Conservation (phyloP, 2,797 vertebrate genomes). For the Yasuhikotakia modesta region DNA sequence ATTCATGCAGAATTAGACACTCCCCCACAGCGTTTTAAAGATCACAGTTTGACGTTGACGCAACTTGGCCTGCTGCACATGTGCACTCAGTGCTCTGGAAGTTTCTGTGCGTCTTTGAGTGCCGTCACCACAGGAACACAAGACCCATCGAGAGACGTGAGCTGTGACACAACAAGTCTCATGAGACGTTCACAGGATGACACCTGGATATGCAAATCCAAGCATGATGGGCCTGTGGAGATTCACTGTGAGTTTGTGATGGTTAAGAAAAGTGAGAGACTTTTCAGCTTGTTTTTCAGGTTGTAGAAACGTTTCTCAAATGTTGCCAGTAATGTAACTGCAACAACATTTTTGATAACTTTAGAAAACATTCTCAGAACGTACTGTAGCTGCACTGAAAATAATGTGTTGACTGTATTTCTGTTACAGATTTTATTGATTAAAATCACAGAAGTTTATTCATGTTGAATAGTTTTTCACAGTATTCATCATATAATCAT, state of each 20-base stretch:
- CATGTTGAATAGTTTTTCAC: conserved; percentile 4
- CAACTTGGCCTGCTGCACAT: not conserved
- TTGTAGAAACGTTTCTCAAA: no score
- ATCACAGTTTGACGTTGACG: conserved; percentile 54
- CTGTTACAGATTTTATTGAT: conserved; percentile 10
- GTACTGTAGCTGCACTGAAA: not conserved
- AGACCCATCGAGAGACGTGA: conserved; percentile 55
- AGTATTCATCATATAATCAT: conserved; percentile 2
- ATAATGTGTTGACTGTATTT: not conserved
- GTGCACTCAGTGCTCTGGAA: not conserved
- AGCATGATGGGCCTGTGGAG: conserved; percentile 18
- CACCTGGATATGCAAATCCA: conserved; percentile 52
- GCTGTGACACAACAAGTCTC: conserved; percentile 56
- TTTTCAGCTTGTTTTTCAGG: no score
- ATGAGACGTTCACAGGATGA: conserved; percentile 24
- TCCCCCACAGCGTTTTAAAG: conserved; percentile 53
- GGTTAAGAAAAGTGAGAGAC: no score
- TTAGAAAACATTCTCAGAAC: no score
- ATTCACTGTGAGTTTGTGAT: not conserved
- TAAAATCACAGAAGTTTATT: conserved; percentile 23
- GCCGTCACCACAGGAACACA: conserved; percentile 68
- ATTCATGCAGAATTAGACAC: conserved; percentile 66
- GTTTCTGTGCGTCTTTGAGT: conserved; percentile 62
- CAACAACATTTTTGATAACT: no score
- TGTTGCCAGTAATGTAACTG: no score